These are phyloP conservation scores for Thalassophryne amazonica DNA, from an alignment of 2,797 vertebrate genomes.

Conservation along the genomic window DNA sequence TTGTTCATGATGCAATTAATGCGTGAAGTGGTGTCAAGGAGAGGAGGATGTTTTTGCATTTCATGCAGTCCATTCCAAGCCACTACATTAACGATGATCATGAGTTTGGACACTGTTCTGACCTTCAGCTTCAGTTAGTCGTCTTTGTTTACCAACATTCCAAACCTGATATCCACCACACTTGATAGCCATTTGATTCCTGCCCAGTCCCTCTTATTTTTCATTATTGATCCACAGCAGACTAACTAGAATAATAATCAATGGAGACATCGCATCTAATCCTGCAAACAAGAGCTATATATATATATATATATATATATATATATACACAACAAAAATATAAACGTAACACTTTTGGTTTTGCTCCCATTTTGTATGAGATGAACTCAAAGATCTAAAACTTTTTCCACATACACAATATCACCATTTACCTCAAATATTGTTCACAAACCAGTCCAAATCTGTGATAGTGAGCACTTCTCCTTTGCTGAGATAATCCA, in stretches of 20 bases:
- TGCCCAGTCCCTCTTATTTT: constrained; percentile 18
- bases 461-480: too few species aligned
- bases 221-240: constrained; percentile 59
- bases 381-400: too few species aligned
- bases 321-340: too few species aligned
- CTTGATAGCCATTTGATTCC: constrained; percentile 22
- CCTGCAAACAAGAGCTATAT: constrained; percentile 40
- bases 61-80: constrained; percentile 14
- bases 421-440: too few species aligned
- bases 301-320: too few species aligned
- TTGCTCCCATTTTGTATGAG: too few species aligned
- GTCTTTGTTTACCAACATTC: constrained; percentile 7
- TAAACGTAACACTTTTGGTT: too few species aligned
- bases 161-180: constrained; percentile 3
- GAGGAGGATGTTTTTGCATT: constrained; percentile 22
- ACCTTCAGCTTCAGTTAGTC: constrained; percentile 25
- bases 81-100: constrained; percentile 26
- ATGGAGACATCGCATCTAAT: constrained; percentile 62
- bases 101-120: constrained; percentile 30
- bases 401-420: too few species aligned
- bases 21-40: constrained; percentile 48
- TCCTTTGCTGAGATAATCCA: too few species aligned
- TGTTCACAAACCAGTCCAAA: too few species aligned
- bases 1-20: constrained; percentile 52
- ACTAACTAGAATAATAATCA: constrained; percentile 69